A percentile compares a stretch with the other conserved stretches of the same genome.
Evolutionary conservation across 2,888 invertebrate species (phyloP).

Genomic region (Cylloceria caligata): DNA sequence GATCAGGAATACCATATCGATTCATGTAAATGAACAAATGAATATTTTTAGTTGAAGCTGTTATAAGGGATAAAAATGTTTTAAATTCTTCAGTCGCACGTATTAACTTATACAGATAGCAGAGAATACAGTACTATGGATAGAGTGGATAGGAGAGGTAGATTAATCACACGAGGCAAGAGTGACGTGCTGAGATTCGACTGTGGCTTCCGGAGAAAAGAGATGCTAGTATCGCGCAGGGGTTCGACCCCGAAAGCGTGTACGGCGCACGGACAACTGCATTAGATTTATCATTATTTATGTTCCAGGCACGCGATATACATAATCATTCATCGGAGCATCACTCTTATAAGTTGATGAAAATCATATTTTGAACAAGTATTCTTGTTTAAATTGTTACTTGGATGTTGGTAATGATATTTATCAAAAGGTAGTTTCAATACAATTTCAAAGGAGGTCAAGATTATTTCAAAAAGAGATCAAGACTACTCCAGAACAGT

Average conservation of each 20-base stretch:
- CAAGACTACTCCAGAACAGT: not conserved
- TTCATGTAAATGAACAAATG: not conserved
- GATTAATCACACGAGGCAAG: slow-evolving; percentile 79
- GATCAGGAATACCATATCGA: not conserved
- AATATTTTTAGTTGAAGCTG: slow-evolving; percentile 5
- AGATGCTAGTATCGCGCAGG: slow-evolving; percentile 62
- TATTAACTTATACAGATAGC: slow-evolving; percentile 59
- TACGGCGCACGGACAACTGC: slow-evolving; percentile 74
- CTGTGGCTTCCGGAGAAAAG: slow-evolving; percentile 77
- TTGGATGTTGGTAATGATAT: not conserved
- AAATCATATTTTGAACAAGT: slow-evolving; percentile 12
- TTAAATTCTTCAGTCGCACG: slow-evolving; percentile 31
- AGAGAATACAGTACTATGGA: slow-evolving; percentile 72
- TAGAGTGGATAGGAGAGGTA: slow-evolving; percentile 74
- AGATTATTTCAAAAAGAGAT: not conserved
- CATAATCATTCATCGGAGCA: slow-evolving; percentile 54
- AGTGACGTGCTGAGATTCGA: slow-evolving; percentile 81
- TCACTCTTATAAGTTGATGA: slow-evolving; percentile 42
- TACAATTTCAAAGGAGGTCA: not conserved
- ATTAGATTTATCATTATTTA: slow-evolving; percentile 80
- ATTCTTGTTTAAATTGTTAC: not conserved
- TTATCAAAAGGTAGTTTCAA: not conserved
- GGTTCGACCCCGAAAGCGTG: slow-evolving; percentile 56
- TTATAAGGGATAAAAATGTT: slow-evolving; percentile 39
- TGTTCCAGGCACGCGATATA: slow-evolving; percentile 62